Conservation (phyloP, 1,140 invertebrate species). For the Sycophaga agraensis region DNA sequence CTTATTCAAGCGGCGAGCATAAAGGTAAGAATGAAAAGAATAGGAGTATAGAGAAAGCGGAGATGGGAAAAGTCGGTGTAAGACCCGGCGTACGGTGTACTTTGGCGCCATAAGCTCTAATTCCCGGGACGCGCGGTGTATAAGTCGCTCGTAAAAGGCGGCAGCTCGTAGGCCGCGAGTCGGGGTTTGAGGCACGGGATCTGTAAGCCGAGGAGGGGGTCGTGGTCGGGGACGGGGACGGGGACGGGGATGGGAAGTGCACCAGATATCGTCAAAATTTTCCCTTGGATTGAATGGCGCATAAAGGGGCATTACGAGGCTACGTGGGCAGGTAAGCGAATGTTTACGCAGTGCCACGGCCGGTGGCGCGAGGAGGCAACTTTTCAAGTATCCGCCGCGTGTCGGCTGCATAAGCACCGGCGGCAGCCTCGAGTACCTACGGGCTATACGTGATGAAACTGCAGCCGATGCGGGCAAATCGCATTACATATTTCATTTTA, state of each 20-base stretch:
- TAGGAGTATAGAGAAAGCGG: neutral
- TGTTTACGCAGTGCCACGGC: conserved; percentile 18
- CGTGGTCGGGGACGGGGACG: too few relatives aligned
- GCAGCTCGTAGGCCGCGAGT: too few relatives aligned
- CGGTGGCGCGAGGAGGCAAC: too few relatives aligned
- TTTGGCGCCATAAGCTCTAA: conserved; percentile 22
- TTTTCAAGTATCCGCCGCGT: conserved; percentile 23
- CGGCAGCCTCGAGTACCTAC: too few relatives aligned
- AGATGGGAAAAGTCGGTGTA: conserved; percentile 28
- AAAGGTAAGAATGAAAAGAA: conserved; percentile 20
- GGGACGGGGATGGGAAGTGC: too few relatives aligned
- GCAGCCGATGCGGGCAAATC: conserved; percentile 33
- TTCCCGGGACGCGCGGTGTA: conserved; percentile 14
- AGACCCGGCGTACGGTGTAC: conserved; percentile 26
- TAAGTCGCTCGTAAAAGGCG: conserved; percentile 23
- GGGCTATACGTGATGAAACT: conserved; percentile 37
- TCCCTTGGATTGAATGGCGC: conserved; percentile 5
- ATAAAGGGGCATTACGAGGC: conserved; percentile 22
- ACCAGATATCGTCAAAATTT: conserved; percentile 26
- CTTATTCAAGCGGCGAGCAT: conserved; percentile 19
- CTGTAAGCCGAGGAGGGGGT: too few relatives aligned
- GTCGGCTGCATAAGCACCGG: too few relatives aligned
- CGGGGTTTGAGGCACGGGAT: too few relatives aligned
- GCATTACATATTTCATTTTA: conserved; percentile 36
- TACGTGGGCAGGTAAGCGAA: conserved; percentile 20